A percentile compares a stretch with the other conserved stretches of the same genome.
Evolutionary conservation across 2,888 invertebrate genomes (phyloP).

Genomic region (Cephonodes hylas): DNA sequence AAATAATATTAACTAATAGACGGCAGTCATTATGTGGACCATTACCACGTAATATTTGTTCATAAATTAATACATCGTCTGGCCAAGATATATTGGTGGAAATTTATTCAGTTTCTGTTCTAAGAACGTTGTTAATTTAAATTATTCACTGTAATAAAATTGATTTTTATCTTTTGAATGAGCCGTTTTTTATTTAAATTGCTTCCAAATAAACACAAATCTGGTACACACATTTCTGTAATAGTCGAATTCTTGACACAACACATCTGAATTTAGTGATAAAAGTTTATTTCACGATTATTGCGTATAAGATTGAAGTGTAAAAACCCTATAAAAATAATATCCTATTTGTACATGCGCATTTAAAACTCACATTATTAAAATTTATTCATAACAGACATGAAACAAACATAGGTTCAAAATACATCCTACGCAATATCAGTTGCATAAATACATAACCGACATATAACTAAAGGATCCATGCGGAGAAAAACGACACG

Average conservation of each 20-base stretch:
- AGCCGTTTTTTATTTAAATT: not conserved
- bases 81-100: not conserved
- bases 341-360: not conserved
- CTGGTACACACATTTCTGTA: not conserved
- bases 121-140: not conserved
- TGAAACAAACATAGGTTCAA: not conserved
- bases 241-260: not conserved
- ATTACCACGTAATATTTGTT: conserved; percentile 1
- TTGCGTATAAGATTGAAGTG: not conserved
- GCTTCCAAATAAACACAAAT: not conserved
- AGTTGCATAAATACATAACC: not conserved
- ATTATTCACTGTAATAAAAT: not conserved
- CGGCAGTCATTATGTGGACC: conserved; percentile 2
- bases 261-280: not conserved
- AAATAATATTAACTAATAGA: conserved; percentile 16
- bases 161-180: not conserved
- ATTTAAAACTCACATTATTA: not conserved
- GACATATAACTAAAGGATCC: not conserved
- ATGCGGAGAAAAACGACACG: not conserved
- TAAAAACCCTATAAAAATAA: not conserved
- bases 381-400: not conserved
- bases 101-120: not conserved
- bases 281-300: not conserved
- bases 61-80: not conserved
- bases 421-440: conserved; percentile 13